Base-by-base conservation (phyloP, 2,113 vertebrate genomes). In the Sorex araneus region DNA sequence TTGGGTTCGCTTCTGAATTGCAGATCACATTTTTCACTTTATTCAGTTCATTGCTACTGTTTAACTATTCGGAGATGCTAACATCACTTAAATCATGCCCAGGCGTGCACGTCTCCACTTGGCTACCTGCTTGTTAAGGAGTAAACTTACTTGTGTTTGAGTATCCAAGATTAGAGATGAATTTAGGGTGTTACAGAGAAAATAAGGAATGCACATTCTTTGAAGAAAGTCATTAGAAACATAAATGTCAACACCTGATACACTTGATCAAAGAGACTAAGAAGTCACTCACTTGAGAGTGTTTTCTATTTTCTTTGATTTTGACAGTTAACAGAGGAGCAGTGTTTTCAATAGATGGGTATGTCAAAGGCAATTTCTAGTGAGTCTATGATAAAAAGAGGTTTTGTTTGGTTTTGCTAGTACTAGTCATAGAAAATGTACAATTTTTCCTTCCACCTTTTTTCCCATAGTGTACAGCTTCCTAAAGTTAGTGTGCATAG, bases 151-250 rank as follows among this genome's bases (percentile, higher is more conserved):
- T 28, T 8, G 1, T 54, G 5, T 32, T 84, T 74, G 27, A 78
- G n/a, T 40, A 79, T 32, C 69, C 18, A 76, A 70, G 16, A 50
- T 66, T 69, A 83, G n/a, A 89, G 66, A 83, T 75, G 5, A 78
- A 79, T n/a, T 85, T 83, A 30, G 12, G n/a, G 12, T 75, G 73
- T 79, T 78, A 50, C 50, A 13, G 47, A 76, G 77, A 36, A 92
- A 89, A 50, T 36, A 78, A 88, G 23, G 34, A 95, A 83, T 63
- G 7, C 73, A 4, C 6, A 28, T 18, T 93, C 43, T 89, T 77
- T 77, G 47, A 71, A 90, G 25, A 78, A 85, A 50, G 15, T 75
- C 90, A 10, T 54, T 57, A 54, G 36, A 79, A 75, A 45, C 66
- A 9, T 79, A 89, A 50, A 83, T 83, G 19, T 82, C 25, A 94